Percentiles rank a stretch among this genome's conserved stretches.
Conservation (phyloP, 2,797 vertebrate genomes). For the Silurus aristotelis region DNA sequence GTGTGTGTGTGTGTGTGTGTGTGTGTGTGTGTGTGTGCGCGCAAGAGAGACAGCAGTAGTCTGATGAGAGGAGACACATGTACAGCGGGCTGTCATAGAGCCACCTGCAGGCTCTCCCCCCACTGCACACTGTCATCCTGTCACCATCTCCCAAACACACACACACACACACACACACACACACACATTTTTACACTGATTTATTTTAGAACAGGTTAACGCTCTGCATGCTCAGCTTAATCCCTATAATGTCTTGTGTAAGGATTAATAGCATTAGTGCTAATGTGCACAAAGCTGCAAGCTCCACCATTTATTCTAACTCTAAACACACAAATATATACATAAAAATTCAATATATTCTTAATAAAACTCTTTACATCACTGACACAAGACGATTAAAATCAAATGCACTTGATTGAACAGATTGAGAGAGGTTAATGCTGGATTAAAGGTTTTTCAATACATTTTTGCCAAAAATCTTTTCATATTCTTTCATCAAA, state of each 20-base stretch:
- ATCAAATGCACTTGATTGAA: background rate
- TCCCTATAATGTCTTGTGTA: background rate
- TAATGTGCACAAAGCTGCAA: background rate
- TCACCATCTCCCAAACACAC: conserved; percentile 16
- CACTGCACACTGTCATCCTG: conserved; percentile 41
- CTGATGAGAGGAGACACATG: conserved; percentile 53
- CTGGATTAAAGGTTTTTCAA: background rate
- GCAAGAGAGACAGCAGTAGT: conserved; percentile 17
- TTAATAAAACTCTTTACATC: background rate
- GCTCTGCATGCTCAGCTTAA: background rate
- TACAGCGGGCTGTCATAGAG: conserved; percentile 36
- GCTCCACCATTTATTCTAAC: background rate
- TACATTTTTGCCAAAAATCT: background rate
- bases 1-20: conserved; percentile 13
- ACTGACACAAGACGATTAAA: background rate
- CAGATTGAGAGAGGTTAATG: background rate
- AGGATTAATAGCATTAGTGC: background rate
- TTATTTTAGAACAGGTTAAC: background rate
- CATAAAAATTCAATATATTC: background rate
- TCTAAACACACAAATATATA: background rate
- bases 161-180: conserved; percentile 23
- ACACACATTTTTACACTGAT: background rate
- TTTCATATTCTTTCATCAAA: background rate
- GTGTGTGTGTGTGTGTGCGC: conserved; percentile 30
- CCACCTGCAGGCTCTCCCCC: conserved; percentile 50